Base-by-base conservation (phyloP, 2,888 invertebrate species). In the Nephrocerus scutellatus region DNA sequence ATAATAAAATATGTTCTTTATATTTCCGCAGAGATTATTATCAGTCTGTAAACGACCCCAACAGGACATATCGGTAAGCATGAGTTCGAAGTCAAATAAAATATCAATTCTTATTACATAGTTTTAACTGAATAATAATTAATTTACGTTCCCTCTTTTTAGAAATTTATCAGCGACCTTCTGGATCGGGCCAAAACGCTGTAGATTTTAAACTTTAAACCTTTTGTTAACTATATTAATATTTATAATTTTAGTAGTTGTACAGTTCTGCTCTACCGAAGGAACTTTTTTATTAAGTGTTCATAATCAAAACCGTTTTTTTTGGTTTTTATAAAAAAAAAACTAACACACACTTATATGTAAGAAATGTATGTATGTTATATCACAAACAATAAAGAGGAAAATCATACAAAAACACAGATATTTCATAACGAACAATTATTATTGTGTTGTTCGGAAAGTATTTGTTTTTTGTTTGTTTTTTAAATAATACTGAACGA, bases 161-260 rank as follows among this genome's bases (percentile, higher is more conserved):
- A 87, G 87, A 88, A 86, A 81, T 89, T 89, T 71, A 86, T 88
- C 68, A 85, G 85, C 66, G 88, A 88, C 71, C 75, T 89, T 64
- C 74, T 89, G 70, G 87, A 86, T 68, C 84, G 86, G 70, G 87
- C 87, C 65, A 88, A 88, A 72, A 88, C 88, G 66, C 79, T 89
- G 57, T 64, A 64, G 62, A 60, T 51, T 39, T 36, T 29, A 26
- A 39, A 13, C 12, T 34, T 30, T 20, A 22, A 39, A 43, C 44
- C 43, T 45, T 44, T 47, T 33, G 42, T 45, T 28, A 43, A 35
- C n/a, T 30, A 34, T 30, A 41, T 39, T 7, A 10, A 23, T 24
- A 41, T 22, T 30, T 40, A 39, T 42, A 46, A n/a, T n/a, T n/a
- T n/a, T n/a, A n/a, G n/a, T n/a, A n/a, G n/a, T n/a, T n/a, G n/a